phyloP scores from a whole-genome alignment of 2,888 invertebrate species.

The Eupithecia insigniata region DNA sequence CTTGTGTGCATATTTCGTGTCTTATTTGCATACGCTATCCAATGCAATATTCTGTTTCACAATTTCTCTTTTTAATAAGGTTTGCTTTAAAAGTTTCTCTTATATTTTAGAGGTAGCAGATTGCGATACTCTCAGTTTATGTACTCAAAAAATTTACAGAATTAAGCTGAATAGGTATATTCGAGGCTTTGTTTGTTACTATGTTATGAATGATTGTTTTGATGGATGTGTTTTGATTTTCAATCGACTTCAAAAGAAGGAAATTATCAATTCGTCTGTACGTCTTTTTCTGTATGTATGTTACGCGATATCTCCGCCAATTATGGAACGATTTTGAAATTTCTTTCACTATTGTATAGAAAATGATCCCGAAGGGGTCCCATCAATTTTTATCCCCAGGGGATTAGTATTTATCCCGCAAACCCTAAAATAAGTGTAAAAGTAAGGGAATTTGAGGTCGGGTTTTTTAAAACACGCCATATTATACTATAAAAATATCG shows the following conservation, averaged over 20 bases:
- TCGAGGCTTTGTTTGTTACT: background rate
- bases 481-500: background rate
- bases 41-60: background rate
- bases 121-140: background rate
- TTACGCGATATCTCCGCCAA: too few species aligned
- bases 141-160: background rate
- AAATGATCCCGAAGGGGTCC: too few species aligned
- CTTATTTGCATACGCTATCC: slow-evolving; percentile 1
- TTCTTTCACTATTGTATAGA: too few species aligned
- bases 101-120: background rate
- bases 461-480: too few species aligned
- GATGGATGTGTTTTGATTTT: background rate
- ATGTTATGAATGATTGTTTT: background rate
- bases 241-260: too few species aligned
- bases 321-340: too few species aligned
- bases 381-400: too few species aligned
- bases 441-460: too few species aligned
- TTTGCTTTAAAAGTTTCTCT: background rate
- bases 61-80: background rate
- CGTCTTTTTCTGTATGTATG: too few species aligned
- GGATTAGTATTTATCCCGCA: too few species aligned
- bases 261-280: too few species aligned
- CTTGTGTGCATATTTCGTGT: background rate
- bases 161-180: background rate
- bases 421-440: too few species aligned